Conservation (phyloP, 2,797 vertebrate genomes). For the Hydrophis major region DNA sequence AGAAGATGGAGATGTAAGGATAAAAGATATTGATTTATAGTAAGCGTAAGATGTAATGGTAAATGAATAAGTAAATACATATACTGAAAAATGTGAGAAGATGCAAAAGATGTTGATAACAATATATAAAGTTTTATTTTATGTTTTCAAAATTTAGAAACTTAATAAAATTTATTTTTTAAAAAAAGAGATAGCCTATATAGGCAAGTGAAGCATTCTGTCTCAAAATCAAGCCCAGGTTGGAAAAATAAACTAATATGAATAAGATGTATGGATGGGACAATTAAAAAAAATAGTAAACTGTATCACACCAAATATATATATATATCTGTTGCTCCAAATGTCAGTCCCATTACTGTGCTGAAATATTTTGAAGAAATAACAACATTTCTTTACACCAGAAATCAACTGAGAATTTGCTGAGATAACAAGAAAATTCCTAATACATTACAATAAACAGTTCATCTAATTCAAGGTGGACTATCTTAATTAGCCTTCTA, state of each 20-base stretch:
- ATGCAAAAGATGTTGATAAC: no score
- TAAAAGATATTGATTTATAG: no score
- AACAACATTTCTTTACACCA: background rate
- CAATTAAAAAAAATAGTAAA: background rate
- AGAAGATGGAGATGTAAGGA: no score
- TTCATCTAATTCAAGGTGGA: background rate
- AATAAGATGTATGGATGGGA: background rate
- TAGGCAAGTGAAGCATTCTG: background rate
- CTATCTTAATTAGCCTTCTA: background rate
- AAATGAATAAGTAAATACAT: no score
- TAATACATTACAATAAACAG: background rate
- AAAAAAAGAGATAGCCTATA: background rate
- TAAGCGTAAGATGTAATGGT: no score
- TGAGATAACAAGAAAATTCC: background rate
- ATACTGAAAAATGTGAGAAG: no score
- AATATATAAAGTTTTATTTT: no score
- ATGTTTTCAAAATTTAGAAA: no score
- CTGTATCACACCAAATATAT: background rate
- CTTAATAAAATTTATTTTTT: no score
- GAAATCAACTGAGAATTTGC: background rate
- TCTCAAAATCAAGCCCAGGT: background rate
- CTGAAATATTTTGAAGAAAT: background rate
- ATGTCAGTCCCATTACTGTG: background rate
- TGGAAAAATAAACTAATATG: background rate
- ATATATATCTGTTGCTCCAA: background rate